Evolutionary conservation across 2,888 invertebrate genomes (phyloP).

Genomic region (Tenthredo distinguenda): DNA sequence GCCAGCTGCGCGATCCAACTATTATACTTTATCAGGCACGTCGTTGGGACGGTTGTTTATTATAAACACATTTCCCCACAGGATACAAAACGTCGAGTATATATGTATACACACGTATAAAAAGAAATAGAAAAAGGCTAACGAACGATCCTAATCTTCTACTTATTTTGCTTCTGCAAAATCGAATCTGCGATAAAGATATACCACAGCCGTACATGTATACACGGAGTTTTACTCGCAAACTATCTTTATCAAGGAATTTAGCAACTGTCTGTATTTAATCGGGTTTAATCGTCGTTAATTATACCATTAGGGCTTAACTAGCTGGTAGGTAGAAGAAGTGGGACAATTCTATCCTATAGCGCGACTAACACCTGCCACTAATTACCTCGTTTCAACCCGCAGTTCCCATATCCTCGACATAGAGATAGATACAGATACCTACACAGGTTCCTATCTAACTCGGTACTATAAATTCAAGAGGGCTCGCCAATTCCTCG

Average conservation of each 20-base stretch:
- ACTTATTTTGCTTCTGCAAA: neutral
- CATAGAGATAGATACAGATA: conserved; percentile 7
- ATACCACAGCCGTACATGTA: neutral
- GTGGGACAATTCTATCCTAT: conserved; percentile 15
- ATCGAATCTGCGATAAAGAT: neutral
- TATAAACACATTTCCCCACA: neutral
- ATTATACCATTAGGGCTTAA: conserved; percentile 28
- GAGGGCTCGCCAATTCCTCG: conserved; percentile 43
- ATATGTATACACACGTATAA: neutral
- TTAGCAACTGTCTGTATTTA: conserved; percentile 23
- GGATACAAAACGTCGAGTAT: neutral
- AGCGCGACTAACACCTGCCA: conserved; percentile 44
- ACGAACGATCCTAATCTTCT: neutral
- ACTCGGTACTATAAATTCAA: conserved; percentile 39
- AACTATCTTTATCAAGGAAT: neutral
- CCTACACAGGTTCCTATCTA: neutral
- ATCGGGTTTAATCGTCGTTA: conserved; percentile 46
- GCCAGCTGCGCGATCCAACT: conserved; percentile 20
- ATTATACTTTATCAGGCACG: conserved; percentile 17
- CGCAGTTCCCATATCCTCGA: conserved; percentile 16
- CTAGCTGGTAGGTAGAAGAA: conserved; percentile 6
- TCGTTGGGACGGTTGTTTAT: neutral
- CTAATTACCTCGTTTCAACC: conserved; percentile 45
- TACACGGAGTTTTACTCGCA: neutral
- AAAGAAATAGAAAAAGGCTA: neutral